Evolutionary conservation across 1,140 invertebrate genomes (phyloP).

Genomic region (Alviniconcha marisindica): DNA sequence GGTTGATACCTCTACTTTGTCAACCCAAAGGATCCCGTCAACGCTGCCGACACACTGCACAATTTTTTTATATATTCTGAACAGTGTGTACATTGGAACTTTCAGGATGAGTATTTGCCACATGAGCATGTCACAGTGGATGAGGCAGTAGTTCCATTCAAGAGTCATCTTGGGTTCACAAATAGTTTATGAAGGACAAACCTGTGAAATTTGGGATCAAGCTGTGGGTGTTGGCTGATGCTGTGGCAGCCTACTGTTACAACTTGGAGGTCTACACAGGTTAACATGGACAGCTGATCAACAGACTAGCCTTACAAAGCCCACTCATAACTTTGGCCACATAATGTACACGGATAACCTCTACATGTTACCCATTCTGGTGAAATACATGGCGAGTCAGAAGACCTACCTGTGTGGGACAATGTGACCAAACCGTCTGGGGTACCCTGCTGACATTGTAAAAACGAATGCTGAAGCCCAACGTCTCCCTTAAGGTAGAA

Average conservation of each 20-base stretch:
- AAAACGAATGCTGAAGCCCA: neutral
- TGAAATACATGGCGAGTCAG: constrained; percentile 63
- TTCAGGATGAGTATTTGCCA: constrained; percentile 27
- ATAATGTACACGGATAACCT: constrained; percentile 76
- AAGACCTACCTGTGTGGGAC: constrained; percentile 41
- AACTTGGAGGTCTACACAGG: constrained; percentile 47
- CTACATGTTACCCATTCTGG: constrained; percentile 70
- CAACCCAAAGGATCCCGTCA: neutral
- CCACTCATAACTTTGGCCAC: constrained; percentile 70
- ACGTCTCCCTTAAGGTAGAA: neutral
- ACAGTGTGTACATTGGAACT: constrained; percentile 34
- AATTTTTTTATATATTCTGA: too few species aligned
- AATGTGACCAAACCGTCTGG: constrained; percentile 52
- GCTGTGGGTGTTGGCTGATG: constrained; percentile 47
- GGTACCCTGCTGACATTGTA: constrained; percentile 37
- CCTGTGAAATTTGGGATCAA: constrained; percentile 54
- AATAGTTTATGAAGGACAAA: constrained; percentile 50
- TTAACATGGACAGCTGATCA: constrained; percentile 19
- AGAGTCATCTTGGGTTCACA: constrained; percentile 39
- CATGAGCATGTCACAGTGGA: constrained; percentile 50
- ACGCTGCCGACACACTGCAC: constrained; percentile 15
- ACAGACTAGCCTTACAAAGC: constrained; percentile 60
- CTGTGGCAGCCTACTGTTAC: constrained; percentile 29
- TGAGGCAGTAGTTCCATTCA: constrained; percentile 50
- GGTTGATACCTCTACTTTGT: constrained; percentile 34